Evolutionary conservation across 2,113 vertebrate species (phyloP), one percentile per base, ranked within the genome.

Genomic region (Pelobates fuscus): DNA sequence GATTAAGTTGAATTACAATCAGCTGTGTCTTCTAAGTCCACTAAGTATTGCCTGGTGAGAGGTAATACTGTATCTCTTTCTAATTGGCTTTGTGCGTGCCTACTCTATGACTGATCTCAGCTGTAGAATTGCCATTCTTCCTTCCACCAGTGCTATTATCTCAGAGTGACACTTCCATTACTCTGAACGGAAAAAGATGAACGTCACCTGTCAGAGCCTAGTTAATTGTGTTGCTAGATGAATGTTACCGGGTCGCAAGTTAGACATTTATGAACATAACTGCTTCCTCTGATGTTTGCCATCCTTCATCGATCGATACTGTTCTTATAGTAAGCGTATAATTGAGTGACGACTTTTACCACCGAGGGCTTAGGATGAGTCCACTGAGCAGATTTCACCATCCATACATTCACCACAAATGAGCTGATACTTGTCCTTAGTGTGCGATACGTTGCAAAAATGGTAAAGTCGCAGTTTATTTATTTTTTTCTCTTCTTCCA

Each of bases 171-270:
- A 95, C 93, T 90, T 90, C 92, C 95, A 96, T 96, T 96, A 94
- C 92, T 96, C 94, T 93, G 89, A 91, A 88, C 71, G 55, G 88
- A 87, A 89, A 94, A 95, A 97, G 94, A 97, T 95, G 94, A 93
- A 96, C 93, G 90, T 91, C 90, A 92, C 89, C 93, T 94, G 94
- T 94, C 95, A 96, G 83, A 76, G 82, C 83, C 90, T 93, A 89
- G 93, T 95, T 96, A 97, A 98, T 97, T 97, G 95, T 97, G 91
- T 88, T 85, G 92, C 92, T 92, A 91, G 93, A 95, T 95, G 91
- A 93, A 93, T 91, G 90, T 91, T 88, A 86, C 89, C 80, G 84
- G 88, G 91, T 92, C 81, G 49, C 92, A 88, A 87, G 88, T 87
- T 91, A 89, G 91, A 93, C 91, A 88, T 92, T 91, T 93, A 94